Base-by-base conservation (phyloP, 2,888 invertebrate species). In the Lottia scabra region DNA sequence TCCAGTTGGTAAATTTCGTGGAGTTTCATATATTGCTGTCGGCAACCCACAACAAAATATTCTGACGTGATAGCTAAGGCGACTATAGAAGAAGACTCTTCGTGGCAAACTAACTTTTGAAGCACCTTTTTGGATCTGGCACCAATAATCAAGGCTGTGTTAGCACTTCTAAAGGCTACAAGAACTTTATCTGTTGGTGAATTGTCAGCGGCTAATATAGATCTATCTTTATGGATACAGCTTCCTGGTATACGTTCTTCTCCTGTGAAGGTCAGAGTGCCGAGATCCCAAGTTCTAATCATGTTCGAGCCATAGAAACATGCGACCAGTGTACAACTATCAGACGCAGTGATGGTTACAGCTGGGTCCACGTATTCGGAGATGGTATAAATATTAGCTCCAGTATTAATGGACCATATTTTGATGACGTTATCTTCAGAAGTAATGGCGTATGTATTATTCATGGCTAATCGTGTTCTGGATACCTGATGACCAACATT, bases 1-100 rank as follows among this genome's bases (percentile, higher is more conserved):
- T 88, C 88, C 13, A 88, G 75, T 48, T 80, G 77, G 56, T 83
- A 83, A 38, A 87, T 83, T 76, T 87, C 87, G 68, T 85, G 84
- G 12, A 81, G 72, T 56, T 85, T 81, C 83, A 86, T 84, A 74
- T 84, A 85, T 62, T 84, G 84, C 72, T 84, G 85, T 56, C 86
- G 80, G 65, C 84, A 85, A 15, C 84, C 87, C 23, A 86, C 67
- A 62, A 88, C 81, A 76, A 82, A 84, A 75, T 89, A 88, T 75
- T 87, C 87, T 43, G 83, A 76, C 3, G 87, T 81, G 10, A 82
- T 79, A n/a, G 83, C 87, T 65, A 89, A 74, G 1, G 86, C 86
- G 12, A 82, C 82, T 12, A 87, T 80, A 6, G 85, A 81, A 1
- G 86, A 84, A 0, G 86, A 82, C 16, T 76, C 73, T 6, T 86